Base-by-base conservation (phyloP, 2,797 vertebrate genomes). In the Macropodus opercularis region DNA sequence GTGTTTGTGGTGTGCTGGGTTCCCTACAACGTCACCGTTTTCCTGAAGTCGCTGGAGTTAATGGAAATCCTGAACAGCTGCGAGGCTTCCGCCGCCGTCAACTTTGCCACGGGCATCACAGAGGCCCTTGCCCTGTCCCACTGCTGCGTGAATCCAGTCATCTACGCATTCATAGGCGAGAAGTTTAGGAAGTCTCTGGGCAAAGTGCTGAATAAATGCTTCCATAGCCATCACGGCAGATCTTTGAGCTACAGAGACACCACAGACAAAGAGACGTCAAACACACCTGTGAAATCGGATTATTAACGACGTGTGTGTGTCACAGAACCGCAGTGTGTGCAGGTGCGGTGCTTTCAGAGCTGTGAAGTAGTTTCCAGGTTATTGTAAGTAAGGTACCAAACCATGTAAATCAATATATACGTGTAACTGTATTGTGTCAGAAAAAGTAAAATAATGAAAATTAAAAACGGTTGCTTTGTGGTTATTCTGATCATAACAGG, bases 131-230 rank as follows among this genome's bases (percentile, higher is more conserved):
- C 95, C 1, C 90, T 95, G 50, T 81, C 87, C 8, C 96, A 97
- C 81, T 98, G 96, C 83, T 96, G 93, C 46, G 66, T 96, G 3
- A 98, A 98, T 63, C 96, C 96, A 0, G 54, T 98, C 53, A 95
- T 98, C 65, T 98, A 98, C 50, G 96, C 95, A 23, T 95, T 98
- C 57, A 89, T 95, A 6, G 96, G 96, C 5, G 94, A 97, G 77
- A 98, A 96, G 52, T 98, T 97, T 46, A 93, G 94, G 63, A 96
- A 93, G 78, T 91, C 93, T 9, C 52, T 98, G 24, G 21, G 62
- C 6, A 83, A 81, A 4, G 75, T 91, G 32, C 44, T 91, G 27
- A 18, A 34, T 1, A 86, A 38, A 71, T 69, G 56, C 29, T n/a
- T 78, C 29, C 79, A 50, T 42, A 36, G 49, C 3, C 47, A 79